phyloP scores from a whole-genome alignment of 2,888 invertebrate species.

The Drosophila melanocephala region DNA sequence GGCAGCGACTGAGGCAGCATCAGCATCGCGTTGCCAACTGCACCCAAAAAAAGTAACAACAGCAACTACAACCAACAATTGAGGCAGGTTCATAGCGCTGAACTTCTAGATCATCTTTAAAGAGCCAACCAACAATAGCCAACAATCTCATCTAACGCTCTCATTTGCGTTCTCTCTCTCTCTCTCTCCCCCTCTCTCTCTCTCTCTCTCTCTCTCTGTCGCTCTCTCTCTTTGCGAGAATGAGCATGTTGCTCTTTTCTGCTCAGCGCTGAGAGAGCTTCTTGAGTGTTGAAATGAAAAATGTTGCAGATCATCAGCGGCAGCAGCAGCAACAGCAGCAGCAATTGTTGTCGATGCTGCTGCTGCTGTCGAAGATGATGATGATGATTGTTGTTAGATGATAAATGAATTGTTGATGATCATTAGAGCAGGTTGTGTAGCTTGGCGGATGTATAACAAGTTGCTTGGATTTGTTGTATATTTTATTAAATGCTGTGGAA shows the following conservation, averaged over 20 bases:
- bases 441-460: conserved; percentile 74
- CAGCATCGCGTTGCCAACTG: conserved; percentile 68
- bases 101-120: conserved; percentile 81
- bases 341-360: conserved; percentile 20
- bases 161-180: conserved; percentile 14
- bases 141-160: conserved; percentile 31
- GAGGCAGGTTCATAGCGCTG: conserved; percentile 72
- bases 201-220: conserved; percentile 3
- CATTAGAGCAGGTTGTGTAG: conserved; percentile 46
- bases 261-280: conserved; percentile 47
- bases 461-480: conserved; percentile 35
- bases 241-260: conserved; percentile 52
- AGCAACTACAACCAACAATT: conserved; percentile 50
- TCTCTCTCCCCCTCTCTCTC: not conserved
- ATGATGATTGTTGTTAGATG: conserved; percentile 24
- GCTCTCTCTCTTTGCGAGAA: conserved; percentile 21
- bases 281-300: conserved; percentile 64
- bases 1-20: conserved; percentile 22
- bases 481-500: conserved; percentile 28
- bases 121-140: conserved; percentile 23
- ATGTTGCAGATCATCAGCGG: conserved; percentile 72
- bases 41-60: conserved; percentile 61
- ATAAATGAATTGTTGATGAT: conserved; percentile 48
- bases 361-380: conserved; percentile 26
- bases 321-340: conserved; percentile 24